Evolutionary conservation across 2,113 vertebrate genomes (phyloP).

Genomic region (Petaurus breviceps): DNA sequence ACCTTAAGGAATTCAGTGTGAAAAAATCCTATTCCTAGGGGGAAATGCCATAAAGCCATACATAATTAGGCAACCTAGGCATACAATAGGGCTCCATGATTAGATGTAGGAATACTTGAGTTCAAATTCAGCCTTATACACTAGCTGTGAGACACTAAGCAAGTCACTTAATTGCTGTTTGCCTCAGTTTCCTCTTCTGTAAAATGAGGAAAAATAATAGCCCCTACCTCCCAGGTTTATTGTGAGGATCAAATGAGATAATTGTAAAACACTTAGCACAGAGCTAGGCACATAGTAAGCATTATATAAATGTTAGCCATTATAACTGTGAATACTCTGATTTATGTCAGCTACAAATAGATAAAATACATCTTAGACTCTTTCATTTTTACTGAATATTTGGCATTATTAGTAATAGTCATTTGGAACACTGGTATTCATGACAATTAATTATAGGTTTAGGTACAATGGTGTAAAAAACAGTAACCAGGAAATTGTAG

Average conservation of each 20-base stretch:
- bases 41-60: not conserved
- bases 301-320: not conserved
- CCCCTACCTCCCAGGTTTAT: not conserved
- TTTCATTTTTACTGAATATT: not conserved
- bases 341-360: not conserved
- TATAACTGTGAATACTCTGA: not conserved
- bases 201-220: not conserved
- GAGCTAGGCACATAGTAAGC: not conserved
- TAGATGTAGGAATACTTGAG: not conserved
- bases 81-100: not conserved
- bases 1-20: conserved; percentile 15
- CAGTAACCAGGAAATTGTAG: not conserved
- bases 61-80: not conserved
- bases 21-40: not conserved
- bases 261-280: not conserved
- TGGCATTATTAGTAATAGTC: not conserved
- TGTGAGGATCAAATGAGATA: not conserved
- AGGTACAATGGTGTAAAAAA: not conserved
- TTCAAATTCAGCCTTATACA: not conserved
- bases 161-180: not conserved
- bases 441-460: not conserved
- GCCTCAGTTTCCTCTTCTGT: not conserved
- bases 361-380: not conserved
- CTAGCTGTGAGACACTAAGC: not conserved
- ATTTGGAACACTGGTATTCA: not conserved